phyloP scores from a whole-genome alignment of 1,140 invertebrate genomes.

The Sipha flava region DNA sequence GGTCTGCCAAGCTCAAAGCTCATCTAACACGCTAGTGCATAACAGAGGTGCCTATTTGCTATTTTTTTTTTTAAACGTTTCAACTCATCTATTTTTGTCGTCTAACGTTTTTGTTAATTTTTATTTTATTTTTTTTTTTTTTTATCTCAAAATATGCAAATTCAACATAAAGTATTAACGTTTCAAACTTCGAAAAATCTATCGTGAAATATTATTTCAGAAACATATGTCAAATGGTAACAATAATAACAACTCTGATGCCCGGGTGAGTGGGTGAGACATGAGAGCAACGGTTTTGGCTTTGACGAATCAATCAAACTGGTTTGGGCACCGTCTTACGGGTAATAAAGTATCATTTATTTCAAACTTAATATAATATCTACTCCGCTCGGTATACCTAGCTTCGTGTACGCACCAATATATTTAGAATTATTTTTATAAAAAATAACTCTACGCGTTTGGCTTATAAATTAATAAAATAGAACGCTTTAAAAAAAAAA shows the following conservation, averaged over 20 bases:
- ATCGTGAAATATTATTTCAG: background rate
- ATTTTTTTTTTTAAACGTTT: background rate
- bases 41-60: background rate
- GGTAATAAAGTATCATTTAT: background rate
- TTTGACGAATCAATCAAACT: slow-evolving; percentile 13
- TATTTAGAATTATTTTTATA: background rate
- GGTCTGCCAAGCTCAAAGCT: slow-evolving; percentile 10
- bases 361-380: background rate
- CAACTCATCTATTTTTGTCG: background rate
- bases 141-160: background rate
- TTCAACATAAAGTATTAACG: background rate
- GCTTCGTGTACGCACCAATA: background rate
- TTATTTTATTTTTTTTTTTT: background rate
- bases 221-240: background rate
- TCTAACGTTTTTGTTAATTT: background rate
- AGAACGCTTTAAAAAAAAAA: no score
- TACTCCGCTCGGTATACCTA: background rate
- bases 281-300: background rate
- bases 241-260: background rate
- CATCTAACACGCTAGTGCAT: background rate
- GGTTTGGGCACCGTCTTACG: background rate
- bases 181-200: background rate
- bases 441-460: no score
- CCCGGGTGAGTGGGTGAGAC: background rate
- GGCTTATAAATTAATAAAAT: no score